Evolutionary conservation across 1,140 invertebrate genomes (phyloP).

Genomic region (Drosophila oshimai): DNA sequence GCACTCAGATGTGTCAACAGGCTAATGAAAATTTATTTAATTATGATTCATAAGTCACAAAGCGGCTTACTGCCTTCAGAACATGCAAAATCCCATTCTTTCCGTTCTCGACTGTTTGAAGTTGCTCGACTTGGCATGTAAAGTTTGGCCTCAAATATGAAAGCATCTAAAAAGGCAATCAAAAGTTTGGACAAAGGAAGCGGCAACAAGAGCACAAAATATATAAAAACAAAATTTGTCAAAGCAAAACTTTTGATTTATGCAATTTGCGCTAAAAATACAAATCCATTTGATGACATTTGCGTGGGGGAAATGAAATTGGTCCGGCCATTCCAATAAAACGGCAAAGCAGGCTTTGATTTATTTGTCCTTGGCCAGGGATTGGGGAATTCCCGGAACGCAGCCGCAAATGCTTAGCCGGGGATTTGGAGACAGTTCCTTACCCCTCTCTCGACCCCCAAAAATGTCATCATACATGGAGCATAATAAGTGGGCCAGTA

Average conservation of each 20-base stretch:
- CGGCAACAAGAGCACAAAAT: not conserved
- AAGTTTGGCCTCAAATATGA: conserved; percentile 11
- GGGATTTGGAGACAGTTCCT: not conserved
- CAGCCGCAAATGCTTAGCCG: conserved; percentile 51
- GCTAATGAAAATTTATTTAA: conserved; percentile 78
- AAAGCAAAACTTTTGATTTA: conserved; percentile 74
- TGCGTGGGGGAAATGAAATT: conserved; percentile 59
- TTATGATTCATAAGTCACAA: conserved; percentile 63
- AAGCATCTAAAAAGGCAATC: conserved; percentile 65
- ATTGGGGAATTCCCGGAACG: conserved; percentile 48
- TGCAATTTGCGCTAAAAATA: conserved; percentile 76
- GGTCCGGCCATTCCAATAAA: conserved; percentile 77
- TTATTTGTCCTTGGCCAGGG: conserved; percentile 33
- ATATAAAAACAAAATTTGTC: conserved; percentile 20
- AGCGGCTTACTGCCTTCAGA: conserved; percentile 26
- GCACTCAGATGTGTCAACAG: conserved; percentile 79
- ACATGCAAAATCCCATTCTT: conserved; percentile 32
- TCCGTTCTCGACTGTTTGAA: not conserved
- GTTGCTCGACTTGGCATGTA: not conserved
- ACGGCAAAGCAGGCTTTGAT: conserved; percentile 60
- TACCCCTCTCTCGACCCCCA: not conserved
- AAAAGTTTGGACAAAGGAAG: conserved; percentile 61
- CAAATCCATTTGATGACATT: conserved; percentile 77
- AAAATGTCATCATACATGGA: conserved; percentile 65
- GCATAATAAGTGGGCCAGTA: conserved; percentile 64